These are phyloP conservation scores for Corvus cornix DNA, from an alignment of 2,113 vertebrate species.

Conservation along the genomic window DNA sequence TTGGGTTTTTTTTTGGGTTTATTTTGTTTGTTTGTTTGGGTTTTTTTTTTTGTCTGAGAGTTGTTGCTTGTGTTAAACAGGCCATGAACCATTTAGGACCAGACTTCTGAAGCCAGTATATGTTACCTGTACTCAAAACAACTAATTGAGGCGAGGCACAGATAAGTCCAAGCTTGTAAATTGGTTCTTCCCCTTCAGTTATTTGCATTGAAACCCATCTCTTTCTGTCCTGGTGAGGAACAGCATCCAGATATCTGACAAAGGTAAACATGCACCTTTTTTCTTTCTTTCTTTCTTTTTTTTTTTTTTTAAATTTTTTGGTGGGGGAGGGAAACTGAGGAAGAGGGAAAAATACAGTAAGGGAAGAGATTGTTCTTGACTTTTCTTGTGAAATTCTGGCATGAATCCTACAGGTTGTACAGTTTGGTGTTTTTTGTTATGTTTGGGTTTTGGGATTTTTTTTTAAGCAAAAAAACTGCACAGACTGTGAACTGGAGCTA, in stretches of 20 bases:
- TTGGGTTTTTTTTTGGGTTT: neutral
- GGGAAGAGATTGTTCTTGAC: rapidly evolving
- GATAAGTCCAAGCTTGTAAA: neutral
- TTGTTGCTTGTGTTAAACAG: neutral
- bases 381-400: neutral
- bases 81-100: neutral
- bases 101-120: neutral
- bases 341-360: rapidly evolving
- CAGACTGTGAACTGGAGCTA: neutral
- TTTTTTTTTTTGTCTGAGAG: too few relatives aligned
- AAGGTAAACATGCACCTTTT: neutral
- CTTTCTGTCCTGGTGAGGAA: neutral
- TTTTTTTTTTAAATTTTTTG: too few relatives aligned
- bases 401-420: neutral
- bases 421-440: neutral
- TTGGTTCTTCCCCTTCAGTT: neutral
- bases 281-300: too few relatives aligned
- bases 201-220: neutral
- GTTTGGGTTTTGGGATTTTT: neutral
- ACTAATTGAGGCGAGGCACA: neutral
- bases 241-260: neutral
- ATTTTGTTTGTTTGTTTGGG: neutral
- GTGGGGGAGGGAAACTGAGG: neutral
- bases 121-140: neutral
- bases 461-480: neutral